Conservation (phyloP, 2,113 vertebrate species). For the Cottus gobio region DNA sequence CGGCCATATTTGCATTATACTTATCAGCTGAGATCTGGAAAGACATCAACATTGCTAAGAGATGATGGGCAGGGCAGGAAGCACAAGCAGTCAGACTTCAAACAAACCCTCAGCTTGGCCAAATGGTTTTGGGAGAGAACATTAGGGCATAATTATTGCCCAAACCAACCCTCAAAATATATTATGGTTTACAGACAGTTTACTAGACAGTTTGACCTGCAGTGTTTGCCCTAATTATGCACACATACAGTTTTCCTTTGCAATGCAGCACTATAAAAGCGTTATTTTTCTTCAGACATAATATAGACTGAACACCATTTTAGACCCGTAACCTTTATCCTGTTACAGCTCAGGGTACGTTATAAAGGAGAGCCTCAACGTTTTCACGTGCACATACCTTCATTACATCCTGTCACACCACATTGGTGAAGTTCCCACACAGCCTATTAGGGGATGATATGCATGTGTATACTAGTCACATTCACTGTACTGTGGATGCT, state of each 20-base stretch:
- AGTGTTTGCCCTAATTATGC: background rate
- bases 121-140: background rate
- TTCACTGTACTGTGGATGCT: constrained; percentile 2
- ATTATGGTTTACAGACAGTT: background rate
- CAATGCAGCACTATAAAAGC: background rate
- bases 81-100: background rate
- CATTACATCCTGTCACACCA: background rate
- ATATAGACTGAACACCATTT: background rate
- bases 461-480: background rate
- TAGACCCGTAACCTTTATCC: background rate
- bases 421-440: background rate
- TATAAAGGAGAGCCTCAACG: background rate
- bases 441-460: background rate
- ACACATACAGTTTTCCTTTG: background rate
- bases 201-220: no score
- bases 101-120: background rate
- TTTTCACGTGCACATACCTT: background rate
- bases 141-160: background rate
- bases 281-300: background rate
- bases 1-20: background rate
- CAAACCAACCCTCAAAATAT: background rate
- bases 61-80: background rate
- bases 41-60: background rate
- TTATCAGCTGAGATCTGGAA: background rate
- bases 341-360: background rate